Conservation (phyloP, 2,113 vertebrate genomes). For the Guaruba guarouba region DNA sequence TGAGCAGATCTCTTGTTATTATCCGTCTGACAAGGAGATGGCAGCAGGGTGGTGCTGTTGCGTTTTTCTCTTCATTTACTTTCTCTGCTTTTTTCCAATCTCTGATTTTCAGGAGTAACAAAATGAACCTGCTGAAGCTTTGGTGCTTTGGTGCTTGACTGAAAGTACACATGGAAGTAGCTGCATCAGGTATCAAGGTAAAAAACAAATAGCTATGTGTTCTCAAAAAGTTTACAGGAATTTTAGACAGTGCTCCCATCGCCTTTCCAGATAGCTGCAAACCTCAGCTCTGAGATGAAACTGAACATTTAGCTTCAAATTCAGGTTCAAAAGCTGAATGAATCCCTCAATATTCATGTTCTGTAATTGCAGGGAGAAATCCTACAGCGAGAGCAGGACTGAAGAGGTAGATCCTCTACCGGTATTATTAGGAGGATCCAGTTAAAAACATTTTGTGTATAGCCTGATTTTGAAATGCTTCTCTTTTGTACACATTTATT, state of each 20-base stretch:
- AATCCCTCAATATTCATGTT: background rate
- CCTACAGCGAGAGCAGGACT: background rate
- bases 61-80: background rate
- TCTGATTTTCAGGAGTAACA: background rate
- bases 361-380: background rate
- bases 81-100: background rate
- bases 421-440: background rate
- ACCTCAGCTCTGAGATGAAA: background rate
- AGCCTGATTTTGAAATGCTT: background rate
- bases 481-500: background rate
- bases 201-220: background rate
- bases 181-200: background rate
- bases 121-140: background rate
- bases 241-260: background rate
- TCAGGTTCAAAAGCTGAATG: background rate
- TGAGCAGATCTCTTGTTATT: background rate
- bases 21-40: constrained; percentile 14
- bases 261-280: background rate
- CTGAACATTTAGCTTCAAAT: background rate
- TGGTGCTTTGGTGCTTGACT: background rate
- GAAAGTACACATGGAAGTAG: background rate
- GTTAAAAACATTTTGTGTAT: background rate
- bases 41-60: constrained; percentile 63
- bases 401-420: background rate
- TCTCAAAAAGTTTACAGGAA: background rate